Evolutionary conservation across 2,113 vertebrate species (phyloP).

Genomic region (Mesitornis unicolor): DNA sequence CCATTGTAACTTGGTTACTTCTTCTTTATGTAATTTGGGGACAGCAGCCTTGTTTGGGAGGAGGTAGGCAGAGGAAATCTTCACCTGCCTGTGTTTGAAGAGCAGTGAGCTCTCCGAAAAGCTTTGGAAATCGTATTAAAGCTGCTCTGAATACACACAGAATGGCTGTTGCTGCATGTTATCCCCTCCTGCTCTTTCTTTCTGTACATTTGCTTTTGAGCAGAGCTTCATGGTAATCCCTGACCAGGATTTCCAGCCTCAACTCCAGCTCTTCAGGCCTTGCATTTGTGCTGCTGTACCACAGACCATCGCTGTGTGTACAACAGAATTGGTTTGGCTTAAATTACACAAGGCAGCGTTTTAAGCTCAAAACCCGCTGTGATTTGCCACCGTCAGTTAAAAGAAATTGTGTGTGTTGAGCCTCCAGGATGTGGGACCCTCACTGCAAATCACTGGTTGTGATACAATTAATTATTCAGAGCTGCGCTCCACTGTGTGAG

Average conservation of each 20-base stretch:
- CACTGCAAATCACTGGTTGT: background rate
- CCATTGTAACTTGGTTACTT: background rate
- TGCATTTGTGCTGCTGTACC: background rate
- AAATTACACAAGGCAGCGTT: background rate
- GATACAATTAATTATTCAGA: constrained; percentile 39
- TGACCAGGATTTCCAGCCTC: background rate
- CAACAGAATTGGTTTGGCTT: background rate
- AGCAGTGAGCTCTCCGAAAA: background rate
- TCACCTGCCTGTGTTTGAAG: background rate
- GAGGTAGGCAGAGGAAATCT: background rate
- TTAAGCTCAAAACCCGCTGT: background rate
- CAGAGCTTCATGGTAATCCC: background rate
- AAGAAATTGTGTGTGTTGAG: background rate
- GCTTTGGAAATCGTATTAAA: background rate
- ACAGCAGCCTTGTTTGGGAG: background rate
- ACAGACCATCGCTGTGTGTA: rapidly evolving
- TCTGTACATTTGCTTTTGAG: background rate
- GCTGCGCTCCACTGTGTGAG: background rate
- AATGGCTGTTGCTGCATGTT: background rate
- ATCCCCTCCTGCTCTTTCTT: background rate
- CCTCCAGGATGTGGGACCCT: background rate
- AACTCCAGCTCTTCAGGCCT: background rate
- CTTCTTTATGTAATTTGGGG: background rate
- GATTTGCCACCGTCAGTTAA: background rate
- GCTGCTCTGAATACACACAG: background rate